Percentiles rank a stretch among this genome's conserved stretches.
These are phyloP conservation scores for Clarias pachynema DNA, from an alignment of 2,797 vertebrate genomes.

Conservation along the genomic window DNA sequence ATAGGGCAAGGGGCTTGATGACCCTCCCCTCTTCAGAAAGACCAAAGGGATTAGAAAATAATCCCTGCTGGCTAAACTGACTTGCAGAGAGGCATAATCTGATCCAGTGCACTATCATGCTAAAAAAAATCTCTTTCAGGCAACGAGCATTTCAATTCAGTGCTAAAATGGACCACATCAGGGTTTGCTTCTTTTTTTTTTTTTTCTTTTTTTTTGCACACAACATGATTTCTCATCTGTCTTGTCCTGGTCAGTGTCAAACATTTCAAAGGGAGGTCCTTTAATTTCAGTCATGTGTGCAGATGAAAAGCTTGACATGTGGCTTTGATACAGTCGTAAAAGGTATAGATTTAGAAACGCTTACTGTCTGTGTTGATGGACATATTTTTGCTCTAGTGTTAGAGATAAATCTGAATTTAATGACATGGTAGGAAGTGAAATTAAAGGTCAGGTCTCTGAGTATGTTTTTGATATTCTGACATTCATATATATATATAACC, in stretches of 20 bases:
- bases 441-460: background rate
- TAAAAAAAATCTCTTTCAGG: constrained; percentile 8
- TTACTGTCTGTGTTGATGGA: background rate
- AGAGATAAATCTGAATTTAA: constrained; percentile 3
- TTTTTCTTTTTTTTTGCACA: background rate
- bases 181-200: background rate
- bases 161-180: constrained; percentile 1
- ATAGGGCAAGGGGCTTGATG: background rate
- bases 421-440: constrained; percentile 7
- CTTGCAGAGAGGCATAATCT: constrained; percentile 20
- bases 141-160: background rate
- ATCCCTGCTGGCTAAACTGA: constrained; percentile 24
- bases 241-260: background rate
- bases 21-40: constrained; percentile 24
- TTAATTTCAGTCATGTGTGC: background rate
- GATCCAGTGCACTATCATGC: constrained; percentile 3
- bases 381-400: constrained; percentile 1
- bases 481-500: background rate
- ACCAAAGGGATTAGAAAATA: constrained; percentile 28
- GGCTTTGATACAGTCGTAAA: constrained; percentile 15
- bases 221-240: constrained; percentile 8
- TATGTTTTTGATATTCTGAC: constrained; percentile 6
- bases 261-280: constrained; percentile 5
- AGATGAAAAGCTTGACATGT: background rate
- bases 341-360: constrained; percentile 3